Conservation (phyloP, 2,113 vertebrate genomes). For the Syngnathoides biaculeatus region DNA sequence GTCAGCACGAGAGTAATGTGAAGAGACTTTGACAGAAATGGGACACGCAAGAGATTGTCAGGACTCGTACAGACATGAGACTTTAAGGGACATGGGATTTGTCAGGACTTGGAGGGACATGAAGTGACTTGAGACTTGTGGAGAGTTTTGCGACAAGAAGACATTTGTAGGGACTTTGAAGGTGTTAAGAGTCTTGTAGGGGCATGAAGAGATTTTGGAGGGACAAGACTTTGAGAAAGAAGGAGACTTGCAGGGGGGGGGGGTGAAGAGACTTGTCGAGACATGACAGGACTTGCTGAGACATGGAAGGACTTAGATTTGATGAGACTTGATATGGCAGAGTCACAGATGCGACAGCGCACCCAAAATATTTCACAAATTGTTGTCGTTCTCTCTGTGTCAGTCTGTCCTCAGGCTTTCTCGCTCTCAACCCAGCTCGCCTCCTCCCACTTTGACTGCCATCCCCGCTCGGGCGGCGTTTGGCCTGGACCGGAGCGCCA, state of each 20-base stretch:
- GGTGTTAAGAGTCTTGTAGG: neutral
- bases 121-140: neutral
- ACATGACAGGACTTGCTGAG: too few relatives aligned
- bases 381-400: neutral
- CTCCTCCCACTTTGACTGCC: conserved; percentile 45
- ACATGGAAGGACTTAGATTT: too few relatives aligned
- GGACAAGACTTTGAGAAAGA: neutral
- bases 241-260: neutral
- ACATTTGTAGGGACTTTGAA: neutral
- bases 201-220: neutral
- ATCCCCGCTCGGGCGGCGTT: conserved; percentile 60
- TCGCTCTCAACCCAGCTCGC: conserved; percentile 71
- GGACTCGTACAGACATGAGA: neutral
- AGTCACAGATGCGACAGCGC: neutral
- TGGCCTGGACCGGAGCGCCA: conserved; percentile 76
- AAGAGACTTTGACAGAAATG: neutral
- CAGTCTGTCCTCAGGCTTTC: conserved; percentile 59
- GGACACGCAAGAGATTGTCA: neutral
- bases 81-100: too few relatives aligned
- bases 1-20: neutral
- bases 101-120: neutral
- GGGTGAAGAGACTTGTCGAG: neutral
- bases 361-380: neutral
- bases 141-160: neutral
- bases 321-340: too few relatives aligned